Conservation (phyloP, 1,140 invertebrate genomes). For the Saccostrea echinata region DNA sequence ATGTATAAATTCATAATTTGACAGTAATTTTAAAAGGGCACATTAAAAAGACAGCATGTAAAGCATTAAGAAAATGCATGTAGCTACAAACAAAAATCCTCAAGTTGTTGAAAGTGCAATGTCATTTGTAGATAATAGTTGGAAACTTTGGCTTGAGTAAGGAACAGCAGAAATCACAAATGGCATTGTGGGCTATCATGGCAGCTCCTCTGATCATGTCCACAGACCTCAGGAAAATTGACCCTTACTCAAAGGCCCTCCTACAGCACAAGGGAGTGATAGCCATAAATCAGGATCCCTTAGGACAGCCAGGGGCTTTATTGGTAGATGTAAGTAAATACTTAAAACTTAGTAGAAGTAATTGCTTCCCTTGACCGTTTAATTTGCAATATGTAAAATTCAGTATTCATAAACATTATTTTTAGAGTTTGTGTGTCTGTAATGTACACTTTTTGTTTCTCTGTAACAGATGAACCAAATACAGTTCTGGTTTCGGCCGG, state of each 20-base stretch:
- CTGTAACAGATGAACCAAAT: constrained; percentile 60
- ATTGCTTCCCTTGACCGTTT: too few species aligned
- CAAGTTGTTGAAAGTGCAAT: neutral
- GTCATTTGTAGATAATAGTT: constrained; percentile 89
- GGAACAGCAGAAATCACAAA: constrained; percentile 97
- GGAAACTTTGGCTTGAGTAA: constrained; percentile 98
- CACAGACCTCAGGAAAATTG: constrained; percentile 94
- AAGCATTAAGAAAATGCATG: neutral
- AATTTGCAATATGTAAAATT: neutral
- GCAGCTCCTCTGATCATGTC: constrained; percentile 98
- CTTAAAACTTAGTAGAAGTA: too few species aligned
- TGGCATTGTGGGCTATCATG: constrained; percentile 98
- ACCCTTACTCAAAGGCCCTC: constrained; percentile 94
- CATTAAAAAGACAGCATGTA: neutral
- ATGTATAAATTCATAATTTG: too few species aligned
- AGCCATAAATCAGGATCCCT: constrained; percentile 96
- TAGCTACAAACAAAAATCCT: neutral
- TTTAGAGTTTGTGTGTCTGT: too few species aligned
- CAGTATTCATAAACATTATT: neutral
- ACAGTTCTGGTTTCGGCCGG: constrained; percentile 65
- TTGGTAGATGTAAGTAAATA: constrained; percentile 86
- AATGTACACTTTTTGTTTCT: too few species aligned
- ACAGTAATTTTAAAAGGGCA: neutral
- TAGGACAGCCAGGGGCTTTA: constrained; percentile 90
- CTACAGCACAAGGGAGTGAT: constrained; percentile 96